Conservation (phyloP, 2,888 invertebrate genomes). For the Bhutanitis thaidina region DNA sequence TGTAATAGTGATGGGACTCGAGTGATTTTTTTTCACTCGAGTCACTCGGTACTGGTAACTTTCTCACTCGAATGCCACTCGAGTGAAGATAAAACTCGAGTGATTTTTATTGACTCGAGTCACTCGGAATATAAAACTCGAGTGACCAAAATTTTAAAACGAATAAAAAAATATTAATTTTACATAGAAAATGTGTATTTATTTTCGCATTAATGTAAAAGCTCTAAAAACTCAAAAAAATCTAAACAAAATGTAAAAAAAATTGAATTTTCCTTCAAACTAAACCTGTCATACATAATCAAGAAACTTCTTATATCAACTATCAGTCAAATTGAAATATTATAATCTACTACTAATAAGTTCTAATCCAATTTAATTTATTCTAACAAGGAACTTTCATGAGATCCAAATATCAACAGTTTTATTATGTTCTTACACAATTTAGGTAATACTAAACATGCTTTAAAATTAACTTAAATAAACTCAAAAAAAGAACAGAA, state of each 20-base stretch:
- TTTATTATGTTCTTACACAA: conserved; percentile 2
- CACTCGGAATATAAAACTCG: neutral
- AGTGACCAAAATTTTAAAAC: neutral
- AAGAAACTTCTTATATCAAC: neutral
- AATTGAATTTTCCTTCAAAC: neutral
- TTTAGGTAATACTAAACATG: neutral
- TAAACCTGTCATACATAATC: neutral
- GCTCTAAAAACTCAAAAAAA: neutral
- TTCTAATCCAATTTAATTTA: neutral
- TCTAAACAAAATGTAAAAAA: neutral
- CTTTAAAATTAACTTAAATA: neutral
- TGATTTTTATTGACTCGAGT: conserved; percentile 9
- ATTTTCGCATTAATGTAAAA: neutral
- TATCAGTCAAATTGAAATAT: neutral
- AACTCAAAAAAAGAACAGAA: neutral
- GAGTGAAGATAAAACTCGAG: conserved; percentile 12
- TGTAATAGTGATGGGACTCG: conserved; percentile 4
- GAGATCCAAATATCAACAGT: neutral
- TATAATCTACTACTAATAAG: no score
- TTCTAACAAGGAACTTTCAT: neutral
- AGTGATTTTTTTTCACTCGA: no score
- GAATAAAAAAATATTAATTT: no score
- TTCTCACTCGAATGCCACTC: conserved; percentile 15
- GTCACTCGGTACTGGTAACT: conserved; percentile 17
- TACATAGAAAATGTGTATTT: neutral